Evolutionary conservation across 2,113 vertebrate genomes (phyloP).

Genomic region (Thermophis baileyi): DNA sequence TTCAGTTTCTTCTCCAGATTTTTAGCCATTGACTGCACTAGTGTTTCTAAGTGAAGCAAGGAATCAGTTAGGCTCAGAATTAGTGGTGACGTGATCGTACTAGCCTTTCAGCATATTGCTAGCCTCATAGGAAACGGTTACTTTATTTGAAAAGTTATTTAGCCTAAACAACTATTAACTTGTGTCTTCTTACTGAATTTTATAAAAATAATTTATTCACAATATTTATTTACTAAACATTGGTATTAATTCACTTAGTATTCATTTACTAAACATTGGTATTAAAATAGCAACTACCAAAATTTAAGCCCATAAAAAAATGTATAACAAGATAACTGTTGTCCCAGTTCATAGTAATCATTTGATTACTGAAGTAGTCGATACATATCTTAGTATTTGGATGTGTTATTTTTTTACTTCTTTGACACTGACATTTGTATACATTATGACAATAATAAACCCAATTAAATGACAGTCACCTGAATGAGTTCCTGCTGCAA

Average conservation of each 20-base stretch:
- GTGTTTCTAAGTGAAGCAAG: slow-evolving; percentile 47
- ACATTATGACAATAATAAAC: background rate
- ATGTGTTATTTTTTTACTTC: background rate
- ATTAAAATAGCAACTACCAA: background rate
- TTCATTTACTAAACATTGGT: background rate
- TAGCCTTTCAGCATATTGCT: background rate
- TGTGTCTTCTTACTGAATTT: background rate
- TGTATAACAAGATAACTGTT: background rate
- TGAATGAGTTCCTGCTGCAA: background rate
- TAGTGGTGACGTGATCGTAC: background rate
- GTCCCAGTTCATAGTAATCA: background rate
- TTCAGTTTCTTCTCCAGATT: slow-evolving; percentile 57
- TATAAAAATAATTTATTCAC: background rate
- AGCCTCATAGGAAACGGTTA: background rate
- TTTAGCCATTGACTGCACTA: slow-evolving; percentile 48
- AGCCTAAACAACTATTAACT: background rate
- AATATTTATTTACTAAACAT: background rate
- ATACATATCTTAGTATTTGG: background rate
- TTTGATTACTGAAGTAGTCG: background rate
- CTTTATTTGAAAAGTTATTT: background rate
- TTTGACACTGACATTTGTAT: background rate
- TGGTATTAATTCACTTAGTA: background rate
- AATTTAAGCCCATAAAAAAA: background rate
- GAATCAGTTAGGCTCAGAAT: background rate
- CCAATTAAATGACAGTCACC: slow-evolving; percentile 24